Evolutionary conservation across 2,888 invertebrate species (phyloP).

Genomic region (Cheilosia scutellata): DNA sequence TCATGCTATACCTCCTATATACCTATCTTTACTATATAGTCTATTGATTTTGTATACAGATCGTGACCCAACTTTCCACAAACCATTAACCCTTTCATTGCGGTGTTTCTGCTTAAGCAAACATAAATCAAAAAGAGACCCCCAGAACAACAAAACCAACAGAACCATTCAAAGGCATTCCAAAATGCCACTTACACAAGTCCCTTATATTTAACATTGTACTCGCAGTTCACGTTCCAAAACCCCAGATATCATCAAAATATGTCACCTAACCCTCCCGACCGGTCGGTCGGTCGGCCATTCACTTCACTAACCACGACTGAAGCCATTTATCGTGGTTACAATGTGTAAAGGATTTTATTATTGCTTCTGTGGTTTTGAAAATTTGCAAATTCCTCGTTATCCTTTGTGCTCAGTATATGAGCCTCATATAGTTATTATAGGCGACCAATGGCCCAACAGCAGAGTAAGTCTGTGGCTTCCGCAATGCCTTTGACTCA

Average conservation of each 20-base stretch:
- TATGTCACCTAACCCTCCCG: slow-evolving; percentile 58
- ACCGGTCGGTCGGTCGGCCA: slow-evolving; percentile 1
- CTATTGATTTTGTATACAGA: not conserved
- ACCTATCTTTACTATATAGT: too few relatives aligned
- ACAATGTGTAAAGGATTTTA: slow-evolving; percentile 72
- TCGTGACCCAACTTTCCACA: not conserved
- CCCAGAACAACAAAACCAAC: slow-evolving; percentile 5
- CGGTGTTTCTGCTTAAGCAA: slow-evolving; percentile 35
- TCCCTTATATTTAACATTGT: slow-evolving; percentile 20
- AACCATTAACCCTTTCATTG: slow-evolving; percentile 8
- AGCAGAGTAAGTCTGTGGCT: slow-evolving; percentile 49
- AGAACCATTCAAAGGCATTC: slow-evolving; percentile 41
- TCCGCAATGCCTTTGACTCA: slow-evolving; percentile 29
- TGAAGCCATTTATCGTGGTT: slow-evolving; percentile 72
- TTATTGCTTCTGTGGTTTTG: slow-evolving; percentile 72
- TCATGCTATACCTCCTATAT: not conserved
- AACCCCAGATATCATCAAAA: slow-evolving; percentile 54
- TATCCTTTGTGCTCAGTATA: slow-evolving; percentile 1
- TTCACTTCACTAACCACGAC: slow-evolving; percentile 42
- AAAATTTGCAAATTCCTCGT: slow-evolving; percentile 64
- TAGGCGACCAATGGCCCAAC: slow-evolving; percentile 38
- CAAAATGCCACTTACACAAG: slow-evolving; percentile 39
- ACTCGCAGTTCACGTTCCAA: slow-evolving; percentile 41
- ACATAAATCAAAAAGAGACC: slow-evolving; percentile 50
- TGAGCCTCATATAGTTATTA: slow-evolving; percentile 30